phyloP scores from a whole-genome alignment of 2,113 vertebrate species.

The Bos taurus region ARS-UCD2.0 NC_037357.1:91545501-91546000 shows the following conservation, averaged over 20 bases:
- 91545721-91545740: neutral
- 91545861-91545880: neutral
- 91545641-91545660: constrained; percentile 2
- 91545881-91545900: neutral
- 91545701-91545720: neutral
- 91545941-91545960: neutral
- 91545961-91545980: neutral
- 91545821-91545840: neutral
- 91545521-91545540: neutral
- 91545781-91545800: neutral
- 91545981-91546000: neutral
- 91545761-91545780: neutral
- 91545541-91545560: neutral
- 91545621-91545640: neutral
- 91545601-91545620: neutral
- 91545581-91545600: neutral
- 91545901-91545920: neutral
- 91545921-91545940: neutral
- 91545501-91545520: neutral
- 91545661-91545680: constrained; percentile 14
- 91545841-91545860: neutral
- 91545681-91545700: neutral
- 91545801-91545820: neutral
- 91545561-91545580: neutral
- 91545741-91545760: neutral